Percentiles rank a stretch among this genome's conserved stretches.
phyloP scores from a whole-genome alignment of 2,113 vertebrate genomes.

The Mormyrus lacerda region DNA sequence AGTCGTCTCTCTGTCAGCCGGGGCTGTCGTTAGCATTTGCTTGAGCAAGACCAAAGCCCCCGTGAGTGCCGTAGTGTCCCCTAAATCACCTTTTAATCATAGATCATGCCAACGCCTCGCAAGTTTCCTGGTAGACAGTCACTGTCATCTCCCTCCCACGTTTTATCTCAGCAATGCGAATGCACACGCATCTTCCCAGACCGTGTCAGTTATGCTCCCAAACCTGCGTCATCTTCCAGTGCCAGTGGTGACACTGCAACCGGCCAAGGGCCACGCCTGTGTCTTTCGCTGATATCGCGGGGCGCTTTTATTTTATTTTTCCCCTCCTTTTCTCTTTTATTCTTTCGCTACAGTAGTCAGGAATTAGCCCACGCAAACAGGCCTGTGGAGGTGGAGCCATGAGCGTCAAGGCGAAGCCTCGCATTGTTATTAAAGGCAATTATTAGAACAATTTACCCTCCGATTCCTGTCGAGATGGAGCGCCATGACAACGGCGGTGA shows the following conservation, averaged over 20 bases:
- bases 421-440: slow-evolving; percentile 21
- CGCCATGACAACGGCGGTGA: slow-evolving; percentile 56
- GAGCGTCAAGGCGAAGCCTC: not conserved
- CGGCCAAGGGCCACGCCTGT: not conserved
- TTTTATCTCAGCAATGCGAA: not conserved
- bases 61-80: not conserved
- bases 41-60: not conserved
- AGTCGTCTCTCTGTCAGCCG: not conserved
- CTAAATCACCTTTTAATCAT: not conserved
- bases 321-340: not conserved
- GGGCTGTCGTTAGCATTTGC: not conserved
- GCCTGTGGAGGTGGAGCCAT: not conserved
- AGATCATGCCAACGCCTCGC: not conserved
- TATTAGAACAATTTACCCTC: slow-evolving; percentile 25
- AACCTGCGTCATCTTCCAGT: not conserved
- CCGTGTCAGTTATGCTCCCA: not conserved
- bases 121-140: not conserved
- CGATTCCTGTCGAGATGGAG: slow-evolving; percentile 33
- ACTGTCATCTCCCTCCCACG: not conserved
- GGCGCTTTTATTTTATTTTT: not conserved
- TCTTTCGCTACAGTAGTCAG: not conserved
- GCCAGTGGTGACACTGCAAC: not conserved
- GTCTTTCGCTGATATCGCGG: too few relatives aligned
- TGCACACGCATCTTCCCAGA: not conserved
- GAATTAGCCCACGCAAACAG: slow-evolving; percentile 9